These are phyloP conservation scores for Gallinago jamesoni DNA, from an alignment of 2,113 vertebrate genomes.

Conservation along the genomic window DNA sequence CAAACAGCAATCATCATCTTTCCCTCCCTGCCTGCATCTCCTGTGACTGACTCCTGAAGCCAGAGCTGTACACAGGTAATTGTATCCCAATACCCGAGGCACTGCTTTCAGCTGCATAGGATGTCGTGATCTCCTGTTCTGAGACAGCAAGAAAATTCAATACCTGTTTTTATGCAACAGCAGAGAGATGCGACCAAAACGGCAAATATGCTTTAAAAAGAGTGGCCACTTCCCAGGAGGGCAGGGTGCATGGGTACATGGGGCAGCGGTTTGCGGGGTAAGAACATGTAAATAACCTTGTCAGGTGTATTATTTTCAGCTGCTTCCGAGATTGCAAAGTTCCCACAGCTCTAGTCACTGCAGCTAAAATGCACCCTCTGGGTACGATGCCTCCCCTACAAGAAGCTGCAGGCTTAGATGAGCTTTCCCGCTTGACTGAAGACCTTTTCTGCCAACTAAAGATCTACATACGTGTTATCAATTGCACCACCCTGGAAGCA, in stretches of 20 bases:
- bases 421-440: not conserved
- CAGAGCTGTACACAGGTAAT: not conserved
- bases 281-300: not conserved
- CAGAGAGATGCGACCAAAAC: not conserved
- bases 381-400: not conserved
- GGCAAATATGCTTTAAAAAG: not conserved
- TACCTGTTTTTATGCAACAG: not conserved
- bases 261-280: not conserved
- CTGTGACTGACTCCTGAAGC: not conserved
- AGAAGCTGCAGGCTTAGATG: not conserved
- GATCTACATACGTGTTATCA: not conserved
- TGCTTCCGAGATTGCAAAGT: not conserved
- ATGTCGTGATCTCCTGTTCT: not conserved
- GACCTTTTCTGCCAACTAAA: not conserved
- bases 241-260: not conserved
- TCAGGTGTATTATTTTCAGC: not conserved
- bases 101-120: not conserved
- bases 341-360: not conserved
- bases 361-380: not conserved
- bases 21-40: not conserved
- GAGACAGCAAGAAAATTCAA: not conserved
- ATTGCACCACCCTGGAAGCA: not conserved
- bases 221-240: not conserved
- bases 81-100: not conserved
- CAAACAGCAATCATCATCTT: not conserved